Percentiles rank a stretch among this genome's conserved stretches.
These are phyloP conservation scores for Cyaniris semiargus DNA, from an alignment of 2,888 invertebrate species.

Conservation along the genomic window DNA sequence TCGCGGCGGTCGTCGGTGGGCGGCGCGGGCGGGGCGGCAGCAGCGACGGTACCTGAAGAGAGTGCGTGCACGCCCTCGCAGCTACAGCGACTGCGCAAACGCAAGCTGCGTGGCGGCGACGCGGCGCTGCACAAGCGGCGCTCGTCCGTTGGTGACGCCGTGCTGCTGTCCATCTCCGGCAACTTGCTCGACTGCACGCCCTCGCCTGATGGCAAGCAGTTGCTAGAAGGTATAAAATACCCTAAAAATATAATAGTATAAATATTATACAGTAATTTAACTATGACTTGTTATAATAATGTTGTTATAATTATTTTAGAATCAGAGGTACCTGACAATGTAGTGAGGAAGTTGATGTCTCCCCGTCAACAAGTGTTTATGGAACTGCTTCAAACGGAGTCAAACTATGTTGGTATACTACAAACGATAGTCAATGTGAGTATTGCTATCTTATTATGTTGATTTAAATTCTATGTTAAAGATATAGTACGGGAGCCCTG, in stretches of 20 bases:
- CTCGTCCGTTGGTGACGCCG: conserved; percentile 92
- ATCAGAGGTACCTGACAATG: conserved; percentile 81
- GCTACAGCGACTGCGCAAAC: conserved; percentile 84
- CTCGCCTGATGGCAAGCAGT: conserved; percentile 86
- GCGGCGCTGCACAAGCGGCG: conserved; percentile 87
- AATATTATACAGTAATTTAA: not conserved
- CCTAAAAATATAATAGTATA: not conserved
- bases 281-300: not conserved
- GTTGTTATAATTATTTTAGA: conserved; percentile 52
- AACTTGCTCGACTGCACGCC: conserved; percentile 94
- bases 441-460: conserved; percentile 30
- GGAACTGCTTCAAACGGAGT: conserved; percentile 97
- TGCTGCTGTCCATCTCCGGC: conserved; percentile 90
- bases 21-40: conserved; percentile 46
- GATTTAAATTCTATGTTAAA: not conserved
- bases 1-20: conserved; percentile 75
- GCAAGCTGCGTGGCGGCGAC: conserved; percentile 84
- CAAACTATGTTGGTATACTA: conserved; percentile 97
- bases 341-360: conserved; percentile 85
- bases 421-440: conserved; percentile 94
- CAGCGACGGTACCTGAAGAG: conserved; percentile 42
- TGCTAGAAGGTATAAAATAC: conserved; percentile 66
- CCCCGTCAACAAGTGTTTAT: conserved; percentile 91
- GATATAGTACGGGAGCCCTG: too few relatives aligned
- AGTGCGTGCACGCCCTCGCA: conserved; percentile 62